A percentile compares a stretch with the other conserved stretches of the same genome.
Conservation (phyloP, 2,797 vertebrate species). For the Oreortyx pictus region DNA sequence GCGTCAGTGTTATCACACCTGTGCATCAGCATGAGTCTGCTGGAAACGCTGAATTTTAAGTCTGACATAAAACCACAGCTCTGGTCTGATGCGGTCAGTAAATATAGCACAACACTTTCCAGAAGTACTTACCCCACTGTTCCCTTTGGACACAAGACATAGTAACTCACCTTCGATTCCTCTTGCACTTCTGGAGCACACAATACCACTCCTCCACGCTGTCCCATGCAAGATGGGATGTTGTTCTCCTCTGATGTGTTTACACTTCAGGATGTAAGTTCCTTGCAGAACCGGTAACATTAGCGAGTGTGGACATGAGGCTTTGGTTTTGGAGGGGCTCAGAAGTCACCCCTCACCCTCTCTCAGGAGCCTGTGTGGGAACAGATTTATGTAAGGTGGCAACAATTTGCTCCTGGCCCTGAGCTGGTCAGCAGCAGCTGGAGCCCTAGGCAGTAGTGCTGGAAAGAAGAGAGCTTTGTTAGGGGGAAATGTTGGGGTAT, state of each 20-base stretch:
- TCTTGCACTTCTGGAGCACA: not conserved
- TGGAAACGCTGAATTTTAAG: not conserved
- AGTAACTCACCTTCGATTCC: conserved; percentile 30
- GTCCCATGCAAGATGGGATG: not conserved
- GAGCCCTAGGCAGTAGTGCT: not conserved
- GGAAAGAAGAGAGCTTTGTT: not conserved
- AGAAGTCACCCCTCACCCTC: not conserved
- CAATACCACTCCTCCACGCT: not conserved
- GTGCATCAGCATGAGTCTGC: conserved; percentile 17
- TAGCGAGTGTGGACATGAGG: not conserved
- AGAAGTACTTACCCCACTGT: conserved; percentile 32
- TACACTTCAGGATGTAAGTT: not conserved
- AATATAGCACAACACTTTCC: not conserved
- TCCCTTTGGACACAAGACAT: not conserved
- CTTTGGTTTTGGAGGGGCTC: not conserved
- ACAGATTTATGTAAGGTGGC: not conserved
- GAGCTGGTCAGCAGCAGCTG: not conserved
- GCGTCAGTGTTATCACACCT: not conserved
- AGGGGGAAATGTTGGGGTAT: not conserved
- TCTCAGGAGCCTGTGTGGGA: not conserved
- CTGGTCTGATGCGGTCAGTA: not conserved
- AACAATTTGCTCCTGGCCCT: not conserved
- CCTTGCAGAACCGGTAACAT: not conserved
- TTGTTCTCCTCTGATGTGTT: not conserved
- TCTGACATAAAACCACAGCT: not conserved